A percentile compares a stretch with the other conserved stretches of the same genome.
Conservation (phyloP, 2,797 vertebrate species). For the Gouania willdenowi region DNA sequence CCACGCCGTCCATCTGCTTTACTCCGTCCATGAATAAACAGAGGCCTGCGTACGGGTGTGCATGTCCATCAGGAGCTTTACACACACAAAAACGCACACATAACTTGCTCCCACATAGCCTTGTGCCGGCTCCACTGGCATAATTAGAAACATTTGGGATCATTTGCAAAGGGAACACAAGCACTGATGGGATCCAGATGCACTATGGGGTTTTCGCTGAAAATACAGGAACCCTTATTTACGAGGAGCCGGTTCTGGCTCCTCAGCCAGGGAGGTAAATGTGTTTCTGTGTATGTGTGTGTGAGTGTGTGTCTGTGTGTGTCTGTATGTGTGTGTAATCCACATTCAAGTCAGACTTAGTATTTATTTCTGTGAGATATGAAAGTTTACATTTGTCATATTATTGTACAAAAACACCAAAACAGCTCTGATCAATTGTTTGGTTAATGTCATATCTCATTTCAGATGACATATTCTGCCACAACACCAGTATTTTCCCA, state of each 20-base stretch:
- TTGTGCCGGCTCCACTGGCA: constrained; percentile 61
- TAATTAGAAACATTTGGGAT: constrained; percentile 79
- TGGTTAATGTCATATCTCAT: constrained; percentile 7
- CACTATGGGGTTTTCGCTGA: constrained; percentile 58
- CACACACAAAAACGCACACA: background rate
- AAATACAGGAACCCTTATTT: constrained; percentile 73
- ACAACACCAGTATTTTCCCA: too few species aligned
- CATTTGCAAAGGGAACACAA: constrained; percentile 71
- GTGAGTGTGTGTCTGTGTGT: background rate
- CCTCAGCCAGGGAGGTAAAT: constrained; percentile 50
- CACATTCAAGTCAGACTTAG: constrained; percentile 40
- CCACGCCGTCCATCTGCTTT: constrained; percentile 46
- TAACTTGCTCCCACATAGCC: constrained; percentile 33
- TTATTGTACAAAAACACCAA: background rate
- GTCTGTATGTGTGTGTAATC: constrained; percentile 39
- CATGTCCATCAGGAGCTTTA: constrained; percentile 30
- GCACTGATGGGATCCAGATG: constrained; percentile 78
- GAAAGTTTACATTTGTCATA: background rate
- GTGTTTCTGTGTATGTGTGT: constrained; percentile 22
- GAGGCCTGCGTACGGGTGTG: constrained; percentile 38
- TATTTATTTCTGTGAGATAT: constrained; percentile 26
- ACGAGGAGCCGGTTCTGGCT: constrained; percentile 68
- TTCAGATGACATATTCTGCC: background rate
- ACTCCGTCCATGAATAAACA: constrained; percentile 44
- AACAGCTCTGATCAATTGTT: background rate